These are phyloP conservation scores for Netelia melanura DNA, from an alignment of 2,888 invertebrate genomes.

Conservation along the genomic window DNA sequence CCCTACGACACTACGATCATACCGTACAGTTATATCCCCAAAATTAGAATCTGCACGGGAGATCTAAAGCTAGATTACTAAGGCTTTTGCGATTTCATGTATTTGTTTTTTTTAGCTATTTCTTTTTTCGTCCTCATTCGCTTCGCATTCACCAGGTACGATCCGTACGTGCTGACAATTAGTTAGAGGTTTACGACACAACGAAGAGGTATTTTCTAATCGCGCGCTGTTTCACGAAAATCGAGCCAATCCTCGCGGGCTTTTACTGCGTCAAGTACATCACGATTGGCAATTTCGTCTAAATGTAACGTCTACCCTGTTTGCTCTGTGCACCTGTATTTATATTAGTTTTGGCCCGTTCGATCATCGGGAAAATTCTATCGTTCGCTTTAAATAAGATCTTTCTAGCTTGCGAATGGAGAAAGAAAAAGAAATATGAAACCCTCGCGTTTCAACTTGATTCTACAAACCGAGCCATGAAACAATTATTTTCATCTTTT, in stretches of 20 bases:
- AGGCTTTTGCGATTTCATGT: conserved; percentile 55
- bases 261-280: neutral
- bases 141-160: conserved; percentile 67
- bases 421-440: neutral
- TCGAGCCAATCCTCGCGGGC: conserved; percentile 62
- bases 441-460: neutral
- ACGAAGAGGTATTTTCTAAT: conserved; percentile 60
- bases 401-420: conserved; percentile 4
- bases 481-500: too few species aligned
- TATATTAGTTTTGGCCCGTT: conserved; percentile 35
- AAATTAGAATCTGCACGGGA: conserved; percentile 53
- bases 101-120: conserved; percentile 14
- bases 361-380: conserved; percentile 27
- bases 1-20: conserved; percentile 40
- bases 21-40: conserved; percentile 36
- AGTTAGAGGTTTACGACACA: conserved; percentile 53
- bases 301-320: conserved; percentile 59
- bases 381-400: conserved; percentile 3
- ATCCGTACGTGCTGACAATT: conserved; percentile 71
- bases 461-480: neutral
- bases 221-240: conserved; percentile 70
- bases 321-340: conserved; percentile 48
- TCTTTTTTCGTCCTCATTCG: conserved; percentile 15
- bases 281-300: conserved; percentile 32
- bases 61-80: conserved; percentile 64